These are phyloP conservation scores for Prosapia bicincta DNA, from an alignment of 2,888 invertebrate species.

Conservation along the genomic window DNA sequence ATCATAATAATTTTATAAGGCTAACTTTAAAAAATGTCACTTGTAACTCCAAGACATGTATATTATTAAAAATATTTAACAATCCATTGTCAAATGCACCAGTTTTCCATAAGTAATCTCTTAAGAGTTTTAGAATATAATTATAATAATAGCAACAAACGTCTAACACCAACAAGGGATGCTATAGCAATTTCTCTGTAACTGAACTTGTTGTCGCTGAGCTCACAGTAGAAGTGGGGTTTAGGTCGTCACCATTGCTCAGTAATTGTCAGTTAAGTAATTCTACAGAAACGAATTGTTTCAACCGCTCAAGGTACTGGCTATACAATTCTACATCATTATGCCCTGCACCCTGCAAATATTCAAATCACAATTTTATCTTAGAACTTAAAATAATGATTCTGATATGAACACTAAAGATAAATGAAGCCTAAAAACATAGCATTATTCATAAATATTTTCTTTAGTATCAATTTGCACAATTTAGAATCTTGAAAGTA, in stretches of 20 bases:
- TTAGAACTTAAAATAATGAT: no score
- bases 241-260: slow-evolving; percentile 37
- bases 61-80: not conserved
- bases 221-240: slow-evolving; percentile 47
- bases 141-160: slow-evolving; percentile 24
- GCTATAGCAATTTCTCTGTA: slow-evolving; percentile 70
- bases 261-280: slow-evolving; percentile 49
- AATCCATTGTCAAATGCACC: not conserved
- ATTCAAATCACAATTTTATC: not conserved
- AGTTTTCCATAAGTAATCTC: not conserved
- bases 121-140: not conserved
- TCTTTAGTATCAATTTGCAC: no score
- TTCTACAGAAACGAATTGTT: slow-evolving; percentile 56
- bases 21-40: not conserved
- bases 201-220: slow-evolving; percentile 65
- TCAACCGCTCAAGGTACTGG: slow-evolving; percentile 61
- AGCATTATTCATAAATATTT: no score
- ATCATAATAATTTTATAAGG: not conserved
- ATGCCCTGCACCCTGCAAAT: slow-evolving; percentile 58
- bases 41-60: not conserved
- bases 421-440: no score
- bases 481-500: no score
- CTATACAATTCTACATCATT: slow-evolving; percentile 65
- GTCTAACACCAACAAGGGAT: not conserved
- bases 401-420: no score